Evolutionary conservation across 2,888 invertebrate species (phyloP).

Genomic region (Aspidiotus destructor): DNA sequence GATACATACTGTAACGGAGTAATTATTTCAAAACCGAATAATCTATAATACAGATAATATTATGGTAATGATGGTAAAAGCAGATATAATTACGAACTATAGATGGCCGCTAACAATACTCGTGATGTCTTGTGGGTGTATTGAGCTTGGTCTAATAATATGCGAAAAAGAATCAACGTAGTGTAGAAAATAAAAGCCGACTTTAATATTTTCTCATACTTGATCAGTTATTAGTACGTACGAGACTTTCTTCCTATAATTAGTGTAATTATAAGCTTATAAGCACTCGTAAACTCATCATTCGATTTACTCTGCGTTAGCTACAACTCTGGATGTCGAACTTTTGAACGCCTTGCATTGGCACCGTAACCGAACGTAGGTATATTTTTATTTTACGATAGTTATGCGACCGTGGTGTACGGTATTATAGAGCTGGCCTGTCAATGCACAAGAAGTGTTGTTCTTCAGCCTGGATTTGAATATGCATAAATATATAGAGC

Average conservation of each 20-base stretch:
- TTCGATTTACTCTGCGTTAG: not conserved
- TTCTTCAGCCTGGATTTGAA: too few species aligned
- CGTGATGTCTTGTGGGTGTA: constrained; percentile 31
- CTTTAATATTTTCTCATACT: constrained; percentile 30
- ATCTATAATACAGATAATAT: constrained; percentile 30
- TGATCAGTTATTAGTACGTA: constrained; percentile 30
- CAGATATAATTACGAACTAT: constrained; percentile 28
- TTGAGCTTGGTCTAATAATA: constrained; percentile 20
- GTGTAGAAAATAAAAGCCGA: constrained; percentile 22
- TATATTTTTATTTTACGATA: not conserved
- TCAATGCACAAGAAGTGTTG: too few species aligned
- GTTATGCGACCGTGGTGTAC: too few species aligned
- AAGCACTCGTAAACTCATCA: constrained; percentile 21
- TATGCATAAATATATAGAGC: too few species aligned
- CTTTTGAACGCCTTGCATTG: constrained; percentile 1
- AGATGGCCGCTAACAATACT: constrained; percentile 31
- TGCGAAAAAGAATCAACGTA: constrained; percentile 16
- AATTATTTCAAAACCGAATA: constrained; percentile 31
- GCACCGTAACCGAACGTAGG: not conserved
- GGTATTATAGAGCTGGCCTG: too few species aligned
- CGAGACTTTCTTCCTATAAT: constrained; percentile 32
- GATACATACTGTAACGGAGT: constrained; percentile 23
- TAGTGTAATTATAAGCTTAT: constrained; percentile 30
- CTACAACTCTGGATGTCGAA: not conserved
- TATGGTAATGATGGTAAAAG: constrained; percentile 30